Evolutionary conservation across 2,888 invertebrate species (phyloP).

Genomic region (Choristoneura rosaceana): DNA sequence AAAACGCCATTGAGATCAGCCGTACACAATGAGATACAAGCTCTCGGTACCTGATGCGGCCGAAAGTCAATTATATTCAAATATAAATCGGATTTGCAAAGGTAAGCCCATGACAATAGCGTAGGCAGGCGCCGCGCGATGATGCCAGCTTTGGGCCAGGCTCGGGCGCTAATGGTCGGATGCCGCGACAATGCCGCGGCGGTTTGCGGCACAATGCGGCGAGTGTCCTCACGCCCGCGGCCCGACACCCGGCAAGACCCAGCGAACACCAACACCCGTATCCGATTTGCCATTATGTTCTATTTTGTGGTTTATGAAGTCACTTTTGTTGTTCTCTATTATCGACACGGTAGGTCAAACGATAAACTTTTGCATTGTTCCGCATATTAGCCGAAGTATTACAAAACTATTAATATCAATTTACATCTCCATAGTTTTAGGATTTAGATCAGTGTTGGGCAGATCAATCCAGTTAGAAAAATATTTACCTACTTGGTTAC

Average conservation of each 20-base stretch:
- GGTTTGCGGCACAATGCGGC: constrained; percentile 54
- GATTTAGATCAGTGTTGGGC: neutral
- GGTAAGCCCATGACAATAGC: constrained; percentile 80
- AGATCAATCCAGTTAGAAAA: neutral
- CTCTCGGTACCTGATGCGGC: constrained; percentile 77
- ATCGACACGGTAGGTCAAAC: constrained; percentile 7
- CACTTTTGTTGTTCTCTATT: constrained; percentile 54
- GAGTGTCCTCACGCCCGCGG: constrained; percentile 58
- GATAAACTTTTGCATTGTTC: constrained; percentile 15
- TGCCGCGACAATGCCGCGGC: constrained; percentile 49
- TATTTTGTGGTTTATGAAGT: constrained; percentile 66
- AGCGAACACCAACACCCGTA: constrained; percentile 49
- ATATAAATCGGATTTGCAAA: constrained; percentile 85
- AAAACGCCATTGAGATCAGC: constrained; percentile 82
- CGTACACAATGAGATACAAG: constrained; percentile 77
- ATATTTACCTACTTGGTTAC: neutral
- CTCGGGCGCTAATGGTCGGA: constrained; percentile 57
- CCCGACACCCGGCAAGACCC: constrained; percentile 38
- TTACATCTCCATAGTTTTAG: neutral
- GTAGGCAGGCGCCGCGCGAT: constrained; percentile 71
- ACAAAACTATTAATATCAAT: constrained; percentile 17
- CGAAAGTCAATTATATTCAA: constrained; percentile 85
- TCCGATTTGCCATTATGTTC: constrained; percentile 55
- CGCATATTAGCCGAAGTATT: constrained; percentile 18
- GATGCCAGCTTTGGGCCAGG: constrained; percentile 56